Evolutionary conservation across 2,888 invertebrate genomes (phyloP).

Genomic region (Coleophora flavipennella): DNA sequence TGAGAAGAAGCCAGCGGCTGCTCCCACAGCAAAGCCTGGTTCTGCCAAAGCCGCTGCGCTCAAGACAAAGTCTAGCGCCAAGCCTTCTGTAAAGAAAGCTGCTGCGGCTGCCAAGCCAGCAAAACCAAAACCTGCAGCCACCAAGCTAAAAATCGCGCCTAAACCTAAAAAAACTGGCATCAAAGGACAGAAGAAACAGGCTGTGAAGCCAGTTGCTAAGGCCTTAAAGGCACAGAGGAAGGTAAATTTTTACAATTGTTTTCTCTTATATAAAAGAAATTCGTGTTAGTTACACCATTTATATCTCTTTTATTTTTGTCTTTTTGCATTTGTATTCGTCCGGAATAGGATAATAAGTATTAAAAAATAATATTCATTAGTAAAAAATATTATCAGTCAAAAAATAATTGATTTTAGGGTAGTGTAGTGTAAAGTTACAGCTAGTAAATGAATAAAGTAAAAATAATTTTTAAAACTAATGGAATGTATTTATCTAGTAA

Average conservation of each 20-base stretch:
- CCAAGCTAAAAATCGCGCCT: constrained; percentile 65
- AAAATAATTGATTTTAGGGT: too few relatives aligned
- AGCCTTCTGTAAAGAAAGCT: constrained; percentile 66
- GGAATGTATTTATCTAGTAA: too few relatives aligned
- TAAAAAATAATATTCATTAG: too few relatives aligned
- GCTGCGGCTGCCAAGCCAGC: constrained; percentile 56
- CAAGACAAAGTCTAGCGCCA: constrained; percentile 65
- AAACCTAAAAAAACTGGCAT: constrained; percentile 72
- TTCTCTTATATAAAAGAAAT: too few relatives aligned
- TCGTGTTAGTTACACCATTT: too few relatives aligned
- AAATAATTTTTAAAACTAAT: too few relatives aligned
- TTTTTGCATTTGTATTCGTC: too few relatives aligned
- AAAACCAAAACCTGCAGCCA: constrained; percentile 64
- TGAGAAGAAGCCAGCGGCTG: constrained; percentile 50
- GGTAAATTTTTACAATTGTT: constrained; percentile 65
- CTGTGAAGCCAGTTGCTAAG: constrained; percentile 75
- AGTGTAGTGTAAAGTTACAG: too few relatives aligned
- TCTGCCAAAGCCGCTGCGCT: constrained; percentile 67
- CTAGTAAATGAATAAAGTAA: too few relatives aligned
- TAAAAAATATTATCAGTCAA: too few relatives aligned
- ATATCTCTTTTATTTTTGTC: too few relatives aligned
- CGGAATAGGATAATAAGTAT: too few relatives aligned
- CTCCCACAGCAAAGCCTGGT: constrained; percentile 64
- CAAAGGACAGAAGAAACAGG: constrained; percentile 68
- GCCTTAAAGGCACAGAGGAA: constrained; percentile 90